Base-by-base conservation (phyloP, 92 coral and sea anemone species). In the Scolanthus callimorphus region DNA sequence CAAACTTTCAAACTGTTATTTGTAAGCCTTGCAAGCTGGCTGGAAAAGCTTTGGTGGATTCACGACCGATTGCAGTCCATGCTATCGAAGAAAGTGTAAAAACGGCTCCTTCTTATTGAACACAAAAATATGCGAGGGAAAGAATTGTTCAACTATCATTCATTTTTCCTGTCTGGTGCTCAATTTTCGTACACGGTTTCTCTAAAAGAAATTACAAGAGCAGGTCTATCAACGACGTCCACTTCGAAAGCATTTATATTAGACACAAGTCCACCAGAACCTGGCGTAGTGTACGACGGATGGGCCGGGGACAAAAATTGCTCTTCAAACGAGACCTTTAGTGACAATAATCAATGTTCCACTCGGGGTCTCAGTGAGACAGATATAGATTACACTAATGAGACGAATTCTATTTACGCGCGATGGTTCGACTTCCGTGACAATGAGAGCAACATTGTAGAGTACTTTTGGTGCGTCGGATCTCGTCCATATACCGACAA, bases 351-450 rank as follows among this genome's bases (percentile, higher is more conserved):
- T 45, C 97, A 83, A 62, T 91, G 97, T 31, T 82, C 97, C n/a
- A 86, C 88, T 15, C 84, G 95, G 21, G 67, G 51, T 55, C 78
- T 91, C 52, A 69, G 81, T 17, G 97, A 83, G 12, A 86, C 95
- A 2, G 97, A 91, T 49, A 31, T 91, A 0, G 85, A 91, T 56
- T 91, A 43, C 51, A 91, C 95, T 3, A 86, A 79, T 62, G 83
- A 86, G 51, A 91, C 95, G n/a, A n/a, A n/a, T n/a, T n/a, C 43
- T 34, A 69, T 91, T 64, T 90, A 81, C 39, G 97, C 95, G 19
- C 81, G 97, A 27, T 91, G 97, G 97, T 69, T 91, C 30, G 95
- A 91, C 69, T 91, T 91, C 71, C 75, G 73, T 20, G 97, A 91
- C 59, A 91, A 77, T 25, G 95, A 91, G 25, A 91, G 97, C 38